Evolutionary conservation across 2,888 invertebrate genomes (phyloP).

Genomic region (Hypena proboscidalis): DNA sequence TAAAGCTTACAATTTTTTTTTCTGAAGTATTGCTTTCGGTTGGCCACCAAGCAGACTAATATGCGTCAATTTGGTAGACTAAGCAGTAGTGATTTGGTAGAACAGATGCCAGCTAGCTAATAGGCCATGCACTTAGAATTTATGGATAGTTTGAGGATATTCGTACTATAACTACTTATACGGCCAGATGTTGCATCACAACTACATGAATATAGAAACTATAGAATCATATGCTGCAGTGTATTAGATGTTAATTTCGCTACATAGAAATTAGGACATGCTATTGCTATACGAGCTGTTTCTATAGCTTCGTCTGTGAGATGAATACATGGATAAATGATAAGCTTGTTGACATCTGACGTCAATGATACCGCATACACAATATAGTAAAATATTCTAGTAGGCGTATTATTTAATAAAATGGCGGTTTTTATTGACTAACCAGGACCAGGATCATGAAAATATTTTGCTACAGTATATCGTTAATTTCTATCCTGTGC

Average conservation of each 20-base stretch:
- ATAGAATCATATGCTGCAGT: background rate
- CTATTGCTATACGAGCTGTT: conserved; percentile 15
- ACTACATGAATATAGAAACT: conserved; percentile 10
- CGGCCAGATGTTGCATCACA: conserved; percentile 36
- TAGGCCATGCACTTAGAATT: conserved; percentile 39
- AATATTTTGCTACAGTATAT: no score
- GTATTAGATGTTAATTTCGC: conserved; percentile 20
- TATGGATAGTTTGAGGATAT: conserved; percentile 32
- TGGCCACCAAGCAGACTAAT: conserved; percentile 19
- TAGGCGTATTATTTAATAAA: no score
- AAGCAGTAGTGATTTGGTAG: conserved; percentile 33
- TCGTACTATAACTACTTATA: conserved; percentile 24
- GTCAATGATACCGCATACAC: no score
- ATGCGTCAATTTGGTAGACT: conserved; percentile 11
- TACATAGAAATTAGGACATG: conserved; percentile 17
- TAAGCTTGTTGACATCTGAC: background rate
- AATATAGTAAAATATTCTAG: no score
- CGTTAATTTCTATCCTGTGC: no score
- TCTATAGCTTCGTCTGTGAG: background rate
- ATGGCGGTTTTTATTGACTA: no score
- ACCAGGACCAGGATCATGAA: no score
- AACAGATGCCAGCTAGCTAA: conserved; percentile 43
- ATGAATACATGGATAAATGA: background rate
- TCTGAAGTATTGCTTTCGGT: conserved; percentile 19
- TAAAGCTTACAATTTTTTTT: conserved; percentile 5